Conservation (phyloP, 2,113 vertebrate genomes). For the Oophaga pumilio region DNA sequence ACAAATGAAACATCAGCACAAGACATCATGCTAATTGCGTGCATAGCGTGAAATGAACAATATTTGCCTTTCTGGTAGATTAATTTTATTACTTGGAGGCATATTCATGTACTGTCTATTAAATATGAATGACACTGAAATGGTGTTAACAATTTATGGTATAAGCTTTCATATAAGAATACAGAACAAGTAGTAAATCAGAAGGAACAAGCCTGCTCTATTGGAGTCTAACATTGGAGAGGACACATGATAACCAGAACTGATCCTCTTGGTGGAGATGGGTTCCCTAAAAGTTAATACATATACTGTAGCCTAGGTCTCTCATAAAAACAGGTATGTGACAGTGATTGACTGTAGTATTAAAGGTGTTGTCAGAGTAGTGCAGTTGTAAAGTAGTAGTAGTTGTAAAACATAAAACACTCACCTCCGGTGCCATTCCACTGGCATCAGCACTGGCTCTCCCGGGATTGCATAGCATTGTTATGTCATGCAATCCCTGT, state of each 20-base stretch:
- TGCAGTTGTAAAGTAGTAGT: no score
- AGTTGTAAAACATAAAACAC: no score
- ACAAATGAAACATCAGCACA: slow-evolving; percentile 3
- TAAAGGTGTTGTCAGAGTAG: no score
- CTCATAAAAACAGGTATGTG: no score
- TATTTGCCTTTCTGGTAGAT: slow-evolving; percentile 3
- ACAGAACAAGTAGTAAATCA: background rate
- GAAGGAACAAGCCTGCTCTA: background rate
- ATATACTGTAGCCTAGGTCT: background rate
- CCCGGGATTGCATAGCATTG: no score
- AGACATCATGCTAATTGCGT: background rate
- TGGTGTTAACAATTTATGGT: background rate
- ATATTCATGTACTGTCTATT: background rate
- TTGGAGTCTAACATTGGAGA: background rate
- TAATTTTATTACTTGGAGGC: no score
- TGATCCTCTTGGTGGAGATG: background rate
- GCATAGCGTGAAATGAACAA: slow-evolving; percentile 6
- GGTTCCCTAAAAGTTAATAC: background rate
- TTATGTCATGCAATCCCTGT: no score
- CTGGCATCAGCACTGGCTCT: no score
- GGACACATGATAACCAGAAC: background rate
- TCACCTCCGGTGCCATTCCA: no score
- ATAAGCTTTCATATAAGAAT: background rate
- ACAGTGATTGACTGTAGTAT: no score
- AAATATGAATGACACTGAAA: slow-evolving; percentile 2